These are phyloP conservation scores for Aphelenchoides avenae DNA, from an alignment of 1,140 invertebrate species.

Conservation along the genomic window DNA sequence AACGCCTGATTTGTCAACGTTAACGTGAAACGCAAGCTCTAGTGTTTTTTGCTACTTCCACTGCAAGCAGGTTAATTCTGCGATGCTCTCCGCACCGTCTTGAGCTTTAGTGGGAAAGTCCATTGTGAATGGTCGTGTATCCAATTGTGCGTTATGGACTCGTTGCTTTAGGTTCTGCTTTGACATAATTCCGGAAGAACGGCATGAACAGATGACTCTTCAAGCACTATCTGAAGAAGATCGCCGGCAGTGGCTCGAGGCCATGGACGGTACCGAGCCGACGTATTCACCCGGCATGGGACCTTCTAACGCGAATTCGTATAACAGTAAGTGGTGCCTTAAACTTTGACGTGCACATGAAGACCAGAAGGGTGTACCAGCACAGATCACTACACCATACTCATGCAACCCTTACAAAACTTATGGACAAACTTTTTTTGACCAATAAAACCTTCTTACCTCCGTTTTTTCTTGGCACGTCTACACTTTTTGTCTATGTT, in stretches of 20 bases:
- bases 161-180: constrained; percentile 72
- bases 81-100: constrained; percentile 1
- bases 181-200: constrained; percentile 76
- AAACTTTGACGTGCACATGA: no score
- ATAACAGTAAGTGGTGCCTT: constrained; percentile 69
- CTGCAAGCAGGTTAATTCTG: no score
- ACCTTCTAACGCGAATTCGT: constrained; percentile 61
- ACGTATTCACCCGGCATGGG: constrained; percentile 61
- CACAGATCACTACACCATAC: no score
- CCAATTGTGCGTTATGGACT: background rate
- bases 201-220: constrained; percentile 73
- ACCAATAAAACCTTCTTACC: no score
- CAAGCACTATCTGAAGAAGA: constrained; percentile 87
- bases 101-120: constrained; percentile 7
- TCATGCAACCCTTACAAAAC: no score
- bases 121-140: constrained; percentile 9
- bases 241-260: constrained; percentile 80
- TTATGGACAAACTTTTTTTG: no score
- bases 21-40: no score
- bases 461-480: no score
- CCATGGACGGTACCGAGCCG: constrained; percentile 90
- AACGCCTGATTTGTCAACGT: no score
- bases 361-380: no score
- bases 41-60: no score
- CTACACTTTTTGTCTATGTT: no score